These are phyloP conservation scores for Falco berigora DNA, from an alignment of 2,797 vertebrate species.

Conservation along the genomic window DNA sequence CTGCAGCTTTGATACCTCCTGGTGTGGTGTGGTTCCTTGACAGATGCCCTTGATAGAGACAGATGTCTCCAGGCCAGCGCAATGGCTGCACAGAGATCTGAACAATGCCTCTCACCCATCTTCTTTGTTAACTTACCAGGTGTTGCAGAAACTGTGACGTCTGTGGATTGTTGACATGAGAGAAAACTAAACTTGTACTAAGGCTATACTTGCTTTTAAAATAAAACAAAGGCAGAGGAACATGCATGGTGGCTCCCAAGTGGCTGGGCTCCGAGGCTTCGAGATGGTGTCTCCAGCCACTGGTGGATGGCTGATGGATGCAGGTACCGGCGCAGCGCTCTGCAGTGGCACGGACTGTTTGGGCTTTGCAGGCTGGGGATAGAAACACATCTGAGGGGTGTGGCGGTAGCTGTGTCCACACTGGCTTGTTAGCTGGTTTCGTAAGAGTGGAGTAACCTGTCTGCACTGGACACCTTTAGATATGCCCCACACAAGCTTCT, in stretches of 20 bases:
- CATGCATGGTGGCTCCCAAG: neutral
- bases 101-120: neutral
- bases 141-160: neutral
- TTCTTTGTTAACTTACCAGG: neutral
- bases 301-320: fast-evolving
- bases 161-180: neutral
- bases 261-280: neutral
- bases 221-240: neutral
- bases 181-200: neutral
- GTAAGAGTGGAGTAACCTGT: neutral
- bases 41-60: neutral
- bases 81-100: neutral
- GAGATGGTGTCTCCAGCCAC: neutral
- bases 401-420: neutral
- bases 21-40: neutral
- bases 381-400: neutral
- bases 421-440: neutral
- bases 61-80: neutral
- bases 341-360: neutral
- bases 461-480: neutral
- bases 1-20: neutral
- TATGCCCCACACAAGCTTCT: neutral
- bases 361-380: neutral
- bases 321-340: neutral
- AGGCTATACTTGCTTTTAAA: neutral